A percentile compares a stretch with the other conserved stretches of the same genome.
Conservation (phyloP, 1,140 invertebrate species). For the Zaprionus davidi region DNA sequence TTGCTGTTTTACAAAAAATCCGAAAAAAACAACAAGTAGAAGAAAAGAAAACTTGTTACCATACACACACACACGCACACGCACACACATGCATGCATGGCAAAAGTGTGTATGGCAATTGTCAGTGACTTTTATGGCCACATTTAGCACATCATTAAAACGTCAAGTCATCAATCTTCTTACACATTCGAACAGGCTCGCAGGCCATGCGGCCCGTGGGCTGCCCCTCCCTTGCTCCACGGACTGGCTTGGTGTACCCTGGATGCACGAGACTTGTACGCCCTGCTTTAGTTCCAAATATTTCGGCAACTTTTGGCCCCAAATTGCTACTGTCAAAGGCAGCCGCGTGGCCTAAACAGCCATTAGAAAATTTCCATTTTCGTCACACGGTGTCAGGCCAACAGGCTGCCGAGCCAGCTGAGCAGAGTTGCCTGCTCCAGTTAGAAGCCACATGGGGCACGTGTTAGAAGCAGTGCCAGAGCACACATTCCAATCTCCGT, state of each 20-base stretch:
- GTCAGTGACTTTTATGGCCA: constrained; percentile 72
- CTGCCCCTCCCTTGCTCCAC: neutral
- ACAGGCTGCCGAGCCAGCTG: constrained; percentile 43
- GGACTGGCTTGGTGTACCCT: constrained; percentile 16
- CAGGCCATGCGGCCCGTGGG: constrained; percentile 53
- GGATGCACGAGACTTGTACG: neutral
- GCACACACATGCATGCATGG: neutral
- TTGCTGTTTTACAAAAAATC: constrained; percentile 17
- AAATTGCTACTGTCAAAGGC: neutral
- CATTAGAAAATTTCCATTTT: constrained; percentile 84
- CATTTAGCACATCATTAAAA: constrained; percentile 83
- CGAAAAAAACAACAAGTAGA: constrained; percentile 24
- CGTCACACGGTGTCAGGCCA: constrained; percentile 81
- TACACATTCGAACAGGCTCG: constrained; percentile 80
- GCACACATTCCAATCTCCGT: constrained; percentile 64
- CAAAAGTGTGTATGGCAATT: constrained; percentile 24
- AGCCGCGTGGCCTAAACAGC: constrained; percentile 37
- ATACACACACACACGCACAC: neutral
- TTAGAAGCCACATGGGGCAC: neutral
- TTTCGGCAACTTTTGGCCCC: constrained; percentile 37
- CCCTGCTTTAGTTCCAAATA: neutral
- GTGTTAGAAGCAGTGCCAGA: neutral
- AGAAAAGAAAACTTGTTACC: constrained; percentile 1
- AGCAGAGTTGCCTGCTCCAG: constrained; percentile 5
- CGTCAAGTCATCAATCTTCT: constrained; percentile 84